phyloP scores from a whole-genome alignment of 2,888 invertebrate species.

The Caenorhabditis afra region DNA sequence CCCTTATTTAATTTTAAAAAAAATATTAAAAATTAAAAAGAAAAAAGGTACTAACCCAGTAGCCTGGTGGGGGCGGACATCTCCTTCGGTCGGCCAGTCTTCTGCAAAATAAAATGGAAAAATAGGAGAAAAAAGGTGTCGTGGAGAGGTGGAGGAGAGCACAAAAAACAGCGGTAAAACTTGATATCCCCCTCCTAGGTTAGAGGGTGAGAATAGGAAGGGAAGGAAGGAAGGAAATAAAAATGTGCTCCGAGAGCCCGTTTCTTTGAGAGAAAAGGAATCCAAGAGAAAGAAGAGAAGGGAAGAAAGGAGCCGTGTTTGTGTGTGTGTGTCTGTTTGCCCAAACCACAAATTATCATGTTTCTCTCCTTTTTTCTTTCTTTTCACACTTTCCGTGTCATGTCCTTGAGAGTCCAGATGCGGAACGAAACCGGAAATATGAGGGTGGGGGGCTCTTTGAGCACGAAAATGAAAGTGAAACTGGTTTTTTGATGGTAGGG shows the following conservation, averaged over 20 bases:
- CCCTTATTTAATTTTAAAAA: no score
- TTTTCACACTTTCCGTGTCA: constrained; percentile 38
- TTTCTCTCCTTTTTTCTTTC: constrained; percentile 48
- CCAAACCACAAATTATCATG: constrained; percentile 58
- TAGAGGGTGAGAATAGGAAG: constrained; percentile 34
- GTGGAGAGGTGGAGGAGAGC: background rate
- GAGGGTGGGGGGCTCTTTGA: constrained; percentile 8
- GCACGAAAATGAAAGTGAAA: no score
- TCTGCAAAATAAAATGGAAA: constrained; percentile 32
- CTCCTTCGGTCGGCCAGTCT: constrained; percentile 58
- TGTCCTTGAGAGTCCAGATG: background rate
- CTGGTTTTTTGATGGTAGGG: no score
- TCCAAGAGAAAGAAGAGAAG: constrained; percentile 16
- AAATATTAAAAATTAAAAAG: no score
- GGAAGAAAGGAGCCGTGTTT: constrained; percentile 5
- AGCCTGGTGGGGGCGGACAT: constrained; percentile 67
- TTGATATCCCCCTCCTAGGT: constrained; percentile 30
- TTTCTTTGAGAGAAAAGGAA: constrained; percentile 29
- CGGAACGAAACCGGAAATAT: no score
- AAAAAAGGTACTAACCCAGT: constrained; percentile 53
- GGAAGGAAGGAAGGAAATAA: constrained; percentile 8
- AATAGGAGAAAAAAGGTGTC: background rate
- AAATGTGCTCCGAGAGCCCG: background rate
- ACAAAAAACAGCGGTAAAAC: constrained; percentile 18
- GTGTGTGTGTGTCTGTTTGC: no score